phyloP scores from a whole-genome alignment of 1,140 invertebrate genomes.

The Conus ventricosus region DNA sequence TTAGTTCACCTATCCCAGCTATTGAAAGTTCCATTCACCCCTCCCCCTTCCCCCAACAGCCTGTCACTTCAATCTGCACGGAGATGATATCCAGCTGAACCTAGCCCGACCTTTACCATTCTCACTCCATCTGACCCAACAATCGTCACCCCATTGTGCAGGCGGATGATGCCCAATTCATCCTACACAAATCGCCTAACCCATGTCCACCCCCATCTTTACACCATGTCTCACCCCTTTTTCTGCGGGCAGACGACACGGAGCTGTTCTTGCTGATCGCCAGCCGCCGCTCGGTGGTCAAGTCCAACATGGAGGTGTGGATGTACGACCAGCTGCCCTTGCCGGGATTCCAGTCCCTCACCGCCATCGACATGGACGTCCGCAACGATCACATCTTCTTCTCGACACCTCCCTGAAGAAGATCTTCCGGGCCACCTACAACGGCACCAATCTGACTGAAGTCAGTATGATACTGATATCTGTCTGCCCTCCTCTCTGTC shows the following conservation, averaged over 20 bases:
- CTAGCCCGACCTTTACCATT: too few relatives aligned
- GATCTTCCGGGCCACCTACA: slow-evolving; percentile 59
- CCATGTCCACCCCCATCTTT: too few relatives aligned
- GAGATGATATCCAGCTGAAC: too few relatives aligned
- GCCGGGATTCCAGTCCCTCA: slow-evolving; percentile 52
- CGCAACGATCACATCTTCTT: slow-evolving; percentile 57
- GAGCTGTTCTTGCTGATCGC: slow-evolving; percentile 60
- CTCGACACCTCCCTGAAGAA: slow-evolving; percentile 61
- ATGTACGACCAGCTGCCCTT: slow-evolving; percentile 51
- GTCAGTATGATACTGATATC: slow-evolving; percentile 36
- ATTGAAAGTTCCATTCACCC: too few relatives aligned
- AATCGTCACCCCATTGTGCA: too few relatives aligned
- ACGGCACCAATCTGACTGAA: slow-evolving; percentile 65
- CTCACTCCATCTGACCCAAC: too few relatives aligned
- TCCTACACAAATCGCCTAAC: too few relatives aligned
- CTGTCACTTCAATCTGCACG: too few relatives aligned
- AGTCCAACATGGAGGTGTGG: slow-evolving; percentile 53
- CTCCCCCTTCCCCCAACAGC: too few relatives aligned
- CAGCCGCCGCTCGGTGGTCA: slow-evolving; percentile 55
- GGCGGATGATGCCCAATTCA: too few relatives aligned
- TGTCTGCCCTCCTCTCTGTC: too few relatives aligned
- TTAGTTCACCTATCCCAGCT: too few relatives aligned
- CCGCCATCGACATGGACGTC: slow-evolving; percentile 63
- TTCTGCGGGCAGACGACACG: slow-evolving; percentile 48
- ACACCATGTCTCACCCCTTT: background rate